These are phyloP conservation scores for Hemicrepidius hirtus DNA, from an alignment of 2,888 invertebrate genomes.

Conservation along the genomic window DNA sequence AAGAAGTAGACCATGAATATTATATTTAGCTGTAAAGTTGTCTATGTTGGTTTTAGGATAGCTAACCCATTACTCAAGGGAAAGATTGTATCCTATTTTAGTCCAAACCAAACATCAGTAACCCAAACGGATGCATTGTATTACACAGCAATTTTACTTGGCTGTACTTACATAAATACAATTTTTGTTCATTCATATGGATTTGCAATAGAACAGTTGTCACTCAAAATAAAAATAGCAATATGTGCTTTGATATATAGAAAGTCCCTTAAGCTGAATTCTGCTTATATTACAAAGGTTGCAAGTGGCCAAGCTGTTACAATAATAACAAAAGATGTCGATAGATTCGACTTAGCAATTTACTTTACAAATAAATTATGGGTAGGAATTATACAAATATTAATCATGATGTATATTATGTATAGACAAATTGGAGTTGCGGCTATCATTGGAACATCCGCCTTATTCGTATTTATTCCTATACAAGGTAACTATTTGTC, in stretches of 20 bases:
- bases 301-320: constrained; percentile 76
- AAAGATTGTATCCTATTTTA: constrained; percentile 80
- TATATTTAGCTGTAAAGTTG: neutral
- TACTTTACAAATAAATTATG: constrained; percentile 87
- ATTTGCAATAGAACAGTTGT: constrained; percentile 15
- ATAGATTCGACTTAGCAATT: constrained; percentile 86
- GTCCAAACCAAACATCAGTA: constrained; percentile 66
- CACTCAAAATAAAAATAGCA: constrained; percentile 22
- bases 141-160: constrained; percentile 78
- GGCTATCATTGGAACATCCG: constrained; percentile 73
- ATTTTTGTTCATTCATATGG: constrained; percentile 29
- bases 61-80: constrained; percentile 80
- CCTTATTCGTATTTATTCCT: constrained; percentile 69
- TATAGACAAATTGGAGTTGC: constrained; percentile 74
- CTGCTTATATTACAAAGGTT: constrained; percentile 88
- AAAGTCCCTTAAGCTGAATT: constrained; percentile 79
- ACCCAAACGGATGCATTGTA: constrained; percentile 15
- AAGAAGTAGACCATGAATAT: constrained; percentile 30
- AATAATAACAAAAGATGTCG: constrained; percentile 87
- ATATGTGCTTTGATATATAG: constrained; percentile 32
- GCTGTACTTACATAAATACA: constrained; percentile 74
- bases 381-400: constrained; percentile 84
- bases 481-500: constrained; percentile 64
- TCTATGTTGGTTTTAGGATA: constrained; percentile 71
- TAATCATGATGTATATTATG: constrained; percentile 82